Evolutionary conservation across 1,140 invertebrate genomes (phyloP), one percentile per base, ranked within the genome.

Genomic region (Bombus sibiricus): DNA sequence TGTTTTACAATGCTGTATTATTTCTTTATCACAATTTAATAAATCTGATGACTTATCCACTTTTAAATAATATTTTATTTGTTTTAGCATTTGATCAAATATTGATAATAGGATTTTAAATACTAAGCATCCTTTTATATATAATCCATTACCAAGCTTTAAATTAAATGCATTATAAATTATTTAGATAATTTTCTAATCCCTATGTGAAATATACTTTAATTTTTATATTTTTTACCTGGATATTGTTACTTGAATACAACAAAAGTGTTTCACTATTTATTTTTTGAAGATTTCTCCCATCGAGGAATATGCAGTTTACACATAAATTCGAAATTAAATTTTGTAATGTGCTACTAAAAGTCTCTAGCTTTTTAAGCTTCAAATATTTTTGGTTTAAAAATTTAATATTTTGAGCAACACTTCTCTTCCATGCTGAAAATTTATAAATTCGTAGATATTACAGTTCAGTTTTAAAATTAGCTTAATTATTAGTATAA

Each of bases 401-500:
- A 68, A 76, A 81, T 28, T 86, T 57, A 4, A 92, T 34, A 41
- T 39, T 87, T 1, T 88, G 71, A 3, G 69, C 22, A 62, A 91
- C 80, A 68, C 28, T 90, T 22, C 41, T 59, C 66, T 80, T 85
- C 93, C 93, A 94, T 74, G 93, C 93, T 94, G 57, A 92, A 72
- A n/a, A 62, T 62, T n/a, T 83, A 39, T 64, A 83, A 74, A 76
- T 69, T 62, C 32, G 28, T 39, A 57, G 18, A 32, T 28, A 41
- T 15, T 32, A 64, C 59, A 72, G 43, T 79, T 53, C 37, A 32
- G 34, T 71, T 37, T 39, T 59, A 22, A 41, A 47, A 73, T 59
- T 47, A 64, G 57, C 64, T 32, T 57, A 53, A 28, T 34, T 25
- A 25, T 32, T 37, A 18, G 13, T n/a, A 71, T 25, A 53, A 34